Evolutionary conservation across 2,797 vertebrate genomes (phyloP).

Genomic region (Tiaroga cobitis): DNA sequence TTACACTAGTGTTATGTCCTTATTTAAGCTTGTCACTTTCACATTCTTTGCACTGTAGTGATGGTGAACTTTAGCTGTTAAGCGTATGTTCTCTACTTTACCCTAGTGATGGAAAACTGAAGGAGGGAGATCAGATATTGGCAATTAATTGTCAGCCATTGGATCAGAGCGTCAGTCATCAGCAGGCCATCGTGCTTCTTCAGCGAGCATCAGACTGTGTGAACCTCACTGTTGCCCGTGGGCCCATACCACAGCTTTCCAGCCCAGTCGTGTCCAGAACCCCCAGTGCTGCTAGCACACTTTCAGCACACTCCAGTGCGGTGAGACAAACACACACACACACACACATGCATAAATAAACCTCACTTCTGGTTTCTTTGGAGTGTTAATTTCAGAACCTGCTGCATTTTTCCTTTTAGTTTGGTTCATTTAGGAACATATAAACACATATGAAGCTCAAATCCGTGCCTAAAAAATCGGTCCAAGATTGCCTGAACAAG

Average conservation of each 20-base stretch:
- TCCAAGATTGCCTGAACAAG: background rate
- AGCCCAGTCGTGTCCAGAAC: conserved; percentile 91
- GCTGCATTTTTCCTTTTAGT: background rate
- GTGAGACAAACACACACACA: conserved; percentile 70
- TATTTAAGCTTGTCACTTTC: background rate
- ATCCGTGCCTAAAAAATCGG: background rate
- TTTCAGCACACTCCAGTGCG: conserved; percentile 91
- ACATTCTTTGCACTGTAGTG: background rate
- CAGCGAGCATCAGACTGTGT: conserved; percentile 91
- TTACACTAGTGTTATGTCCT: background rate
- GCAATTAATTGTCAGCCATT: conserved; percentile 91
- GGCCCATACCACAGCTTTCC: conserved; percentile 84
- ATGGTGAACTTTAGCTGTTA: background rate
- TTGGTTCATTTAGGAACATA: background rate
- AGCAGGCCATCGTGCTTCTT: conserved; percentile 92
- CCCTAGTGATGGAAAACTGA: conserved; percentile 90
- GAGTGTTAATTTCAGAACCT: background rate
- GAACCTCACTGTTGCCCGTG: conserved; percentile 88
- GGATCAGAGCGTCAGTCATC: conserved; percentile 93
- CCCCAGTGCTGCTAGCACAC: conserved; percentile 92
- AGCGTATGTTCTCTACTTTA: background rate
- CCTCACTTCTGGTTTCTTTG: background rate
- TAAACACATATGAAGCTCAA: background rate
- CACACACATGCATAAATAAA: background rate
- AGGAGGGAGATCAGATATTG: conserved; percentile 95